These are phyloP conservation scores for Serrognathus titanus DNA, from an alignment of 2,888 invertebrate genomes.

Conservation along the genomic window DNA sequence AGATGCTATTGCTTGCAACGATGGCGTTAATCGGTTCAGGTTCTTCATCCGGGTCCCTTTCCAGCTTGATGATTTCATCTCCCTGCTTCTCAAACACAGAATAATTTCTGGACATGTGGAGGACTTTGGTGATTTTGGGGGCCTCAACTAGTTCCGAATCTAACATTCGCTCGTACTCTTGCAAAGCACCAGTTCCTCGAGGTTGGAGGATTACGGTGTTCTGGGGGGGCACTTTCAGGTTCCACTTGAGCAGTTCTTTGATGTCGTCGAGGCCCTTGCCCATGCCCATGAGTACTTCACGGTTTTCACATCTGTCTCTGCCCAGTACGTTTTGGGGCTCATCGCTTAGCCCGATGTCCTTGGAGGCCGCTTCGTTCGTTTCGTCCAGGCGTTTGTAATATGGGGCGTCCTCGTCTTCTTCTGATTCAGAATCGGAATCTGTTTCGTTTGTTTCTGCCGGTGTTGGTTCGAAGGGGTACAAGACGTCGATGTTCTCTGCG, in stretches of 20 bases:
- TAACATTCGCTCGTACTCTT: slow-evolving; percentile 11
- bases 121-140: slow-evolving; percentile 26
- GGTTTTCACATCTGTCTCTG: slow-evolving; percentile 3
- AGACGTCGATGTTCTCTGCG: background rate
- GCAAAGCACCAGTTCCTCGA: slow-evolving; percentile 11
- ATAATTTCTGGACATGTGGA: slow-evolving; percentile 30
- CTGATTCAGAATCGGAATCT: background rate
- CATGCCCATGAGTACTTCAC: slow-evolving; percentile 13
- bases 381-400: slow-evolving; percentile 27
- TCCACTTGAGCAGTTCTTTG: slow-evolving; percentile 40
- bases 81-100: slow-evolving; percentile 25
- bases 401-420: slow-evolving; percentile 13
- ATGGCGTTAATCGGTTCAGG: slow-evolving; percentile 21
- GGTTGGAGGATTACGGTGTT: slow-evolving; percentile 35
- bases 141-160: slow-evolving; percentile 17
- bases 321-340: slow-evolving; percentile 13
- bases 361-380: slow-evolving; percentile 12
- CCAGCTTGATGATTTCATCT: slow-evolving; percentile 15
- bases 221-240: slow-evolving; percentile 31
- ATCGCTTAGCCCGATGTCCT: slow-evolving; percentile 6
- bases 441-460: background rate
- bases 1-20: slow-evolving; percentile 30
- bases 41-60: slow-evolving; percentile 3
- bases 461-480: slow-evolving; percentile 3
- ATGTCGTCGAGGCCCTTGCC: slow-evolving; percentile 25